A percentile compares a stretch with the other conserved stretches of the same genome.
These are phyloP conservation scores for Xanthorhoe designata DNA, from an alignment of 2,888 invertebrate species.

Conservation along the genomic window DNA sequence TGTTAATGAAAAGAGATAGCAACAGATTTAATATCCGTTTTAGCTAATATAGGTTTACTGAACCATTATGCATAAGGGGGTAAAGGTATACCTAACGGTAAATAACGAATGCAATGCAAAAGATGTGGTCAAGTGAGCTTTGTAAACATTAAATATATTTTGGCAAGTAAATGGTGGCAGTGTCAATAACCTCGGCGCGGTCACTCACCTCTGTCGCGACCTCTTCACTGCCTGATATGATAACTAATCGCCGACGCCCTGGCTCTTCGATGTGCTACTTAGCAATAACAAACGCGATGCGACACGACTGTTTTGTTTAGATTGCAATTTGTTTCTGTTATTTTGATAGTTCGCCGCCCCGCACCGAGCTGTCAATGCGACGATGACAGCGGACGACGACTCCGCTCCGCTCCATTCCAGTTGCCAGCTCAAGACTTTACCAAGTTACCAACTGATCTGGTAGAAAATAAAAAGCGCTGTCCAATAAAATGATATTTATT, in stretches of 20 bases:
- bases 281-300: constrained; percentile 15
- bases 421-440: constrained; percentile 25
- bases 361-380: constrained; percentile 27
- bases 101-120: background rate
- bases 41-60: no score
- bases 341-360: background rate
- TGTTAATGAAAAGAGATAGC: no score
- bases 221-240: constrained; percentile 20
- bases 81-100: constrained; percentile 13
- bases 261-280: constrained; percentile 1
- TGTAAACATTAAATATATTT: constrained; percentile 35
- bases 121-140: constrained; percentile 13
- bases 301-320: constrained; percentile 15
- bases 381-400: constrained; percentile 30
- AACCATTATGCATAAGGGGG: no score
- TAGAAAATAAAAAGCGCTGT: constrained; percentile 48
- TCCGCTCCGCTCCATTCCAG: constrained; percentile 5
- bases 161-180: constrained; percentile 49
- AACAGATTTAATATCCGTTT: no score
- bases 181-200: constrained; percentile 54
- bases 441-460: constrained; percentile 23
- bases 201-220: constrained; percentile 63
- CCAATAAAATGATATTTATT: constrained; percentile 76
- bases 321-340: constrained; percentile 19
- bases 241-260: constrained; percentile 6